These are phyloP conservation scores for Cephus pygmeus DNA, from an alignment of 2,888 invertebrate genomes.

Conservation along the genomic window DNA sequence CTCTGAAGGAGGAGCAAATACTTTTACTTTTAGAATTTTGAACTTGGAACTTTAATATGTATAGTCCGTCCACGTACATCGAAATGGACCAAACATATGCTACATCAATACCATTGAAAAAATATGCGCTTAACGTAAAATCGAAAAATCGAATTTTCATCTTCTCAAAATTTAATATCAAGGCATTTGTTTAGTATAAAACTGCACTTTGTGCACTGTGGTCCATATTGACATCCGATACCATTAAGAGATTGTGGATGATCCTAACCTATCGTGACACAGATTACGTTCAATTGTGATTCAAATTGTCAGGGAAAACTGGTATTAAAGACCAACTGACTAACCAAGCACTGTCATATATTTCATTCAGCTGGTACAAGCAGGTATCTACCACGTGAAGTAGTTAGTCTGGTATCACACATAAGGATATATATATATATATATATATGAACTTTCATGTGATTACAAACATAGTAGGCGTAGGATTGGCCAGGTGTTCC, in stretches of 20 bases:
- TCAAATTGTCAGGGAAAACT: neutral
- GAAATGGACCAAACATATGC: too few species aligned
- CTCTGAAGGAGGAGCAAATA: too few species aligned
- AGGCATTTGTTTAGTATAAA: neutral
- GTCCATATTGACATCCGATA: neutral
- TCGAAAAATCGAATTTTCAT: too few species aligned
- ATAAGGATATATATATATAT: neutral
- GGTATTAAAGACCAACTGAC: neutral
- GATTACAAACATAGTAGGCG: conserved; percentile 4
- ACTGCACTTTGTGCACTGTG: neutral
- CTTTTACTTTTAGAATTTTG: too few species aligned
- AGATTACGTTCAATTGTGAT: neutral
- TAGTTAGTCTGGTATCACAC: neutral
- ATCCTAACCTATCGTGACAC: neutral
- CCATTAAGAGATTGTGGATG: neutral
- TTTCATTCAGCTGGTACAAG: neutral
- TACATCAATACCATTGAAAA: too few species aligned
- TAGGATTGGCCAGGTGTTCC: conserved; percentile 8
- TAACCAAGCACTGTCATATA: neutral
- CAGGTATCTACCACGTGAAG: neutral
- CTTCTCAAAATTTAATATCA: neutral
- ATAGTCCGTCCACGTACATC: too few species aligned
- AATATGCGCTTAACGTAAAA: too few species aligned
- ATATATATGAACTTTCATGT: neutral
- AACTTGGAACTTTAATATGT: too few species aligned